These are phyloP conservation scores for Enteromius thamalakanensis DNA, from an alignment of 2,797 vertebrate genomes.

Conservation along the genomic window DNA sequence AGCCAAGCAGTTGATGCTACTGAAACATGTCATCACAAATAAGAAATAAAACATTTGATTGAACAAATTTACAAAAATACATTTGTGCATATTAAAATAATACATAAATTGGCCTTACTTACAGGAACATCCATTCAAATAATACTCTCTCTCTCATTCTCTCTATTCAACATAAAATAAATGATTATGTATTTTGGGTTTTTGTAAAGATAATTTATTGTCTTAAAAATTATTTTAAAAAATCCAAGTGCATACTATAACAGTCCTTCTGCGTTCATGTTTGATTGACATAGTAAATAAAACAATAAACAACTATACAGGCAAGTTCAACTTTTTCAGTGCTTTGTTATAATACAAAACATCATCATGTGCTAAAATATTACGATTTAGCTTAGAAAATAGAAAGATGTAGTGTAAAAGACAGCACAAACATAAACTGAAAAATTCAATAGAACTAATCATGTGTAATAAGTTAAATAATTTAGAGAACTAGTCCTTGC, in stretches of 20 bases:
- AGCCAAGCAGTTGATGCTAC: background rate
- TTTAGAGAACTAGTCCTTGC: conserved; percentile 46
- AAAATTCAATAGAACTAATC: background rate
- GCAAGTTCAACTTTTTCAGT: conserved; percentile 26
- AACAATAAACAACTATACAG: background rate
- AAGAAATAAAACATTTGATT: conserved; percentile 15
- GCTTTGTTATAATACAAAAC: conserved; percentile 13
- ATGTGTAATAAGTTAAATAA: conserved; percentile 28
- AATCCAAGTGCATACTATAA: background rate
- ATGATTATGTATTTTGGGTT: background rate
- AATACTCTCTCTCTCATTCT: background rate
- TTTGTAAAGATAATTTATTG: conserved; percentile 17
- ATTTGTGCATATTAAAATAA: background rate
- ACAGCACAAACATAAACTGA: background rate
- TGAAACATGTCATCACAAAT: background rate
- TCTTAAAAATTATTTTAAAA: background rate
- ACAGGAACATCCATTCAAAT: background rate
- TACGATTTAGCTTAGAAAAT: conserved; percentile 15
- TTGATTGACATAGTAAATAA: background rate
- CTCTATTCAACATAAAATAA: background rate
- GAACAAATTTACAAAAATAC: background rate
- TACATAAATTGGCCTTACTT: background rate
- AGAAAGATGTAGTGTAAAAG: background rate
- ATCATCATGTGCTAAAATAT: conserved; percentile 19
- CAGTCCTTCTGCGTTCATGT: conserved; percentile 9